Base-by-base conservation (phyloP, 1,140 invertebrate species). In the Delia radicum region DNA sequence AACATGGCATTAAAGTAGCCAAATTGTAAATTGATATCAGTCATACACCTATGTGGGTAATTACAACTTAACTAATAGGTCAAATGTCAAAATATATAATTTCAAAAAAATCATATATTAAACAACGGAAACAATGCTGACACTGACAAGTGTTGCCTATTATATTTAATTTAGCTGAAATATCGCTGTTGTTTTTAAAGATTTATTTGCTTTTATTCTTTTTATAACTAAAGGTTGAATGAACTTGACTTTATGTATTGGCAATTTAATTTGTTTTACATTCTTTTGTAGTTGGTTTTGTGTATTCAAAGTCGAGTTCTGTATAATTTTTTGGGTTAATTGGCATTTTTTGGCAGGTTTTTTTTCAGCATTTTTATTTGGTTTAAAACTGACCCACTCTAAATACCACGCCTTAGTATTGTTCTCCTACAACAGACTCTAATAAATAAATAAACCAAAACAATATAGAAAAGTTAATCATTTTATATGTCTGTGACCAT, bases 311-410 rank as follows among this genome's bases (percentile, higher is more conserved):
- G 42, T 28, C 1, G 29, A 61, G 28, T 73, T 73, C 55, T 55
- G 18, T 55, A 55, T 55, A 55, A 55, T 46, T 61, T 75, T 75
- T 69, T 75, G 33, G 67, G 74, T 75, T 75, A 75, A 75, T 75
- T 75, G 74, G 74, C 74, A 71, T 71, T 75, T 75, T 55, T 75
- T 75, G 74, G 67, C 74, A 75, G 74, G 46, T 75, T 75, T 74
- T 29, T 72, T 46, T 28, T 27, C 28, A 12, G 4, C 37, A 33
- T 33, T 69, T 37, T 48, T 48, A 18, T 48, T 13, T 48, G 18
- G 46, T n/a, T n/a, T n/a, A n/a, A n/a, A 48, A 48, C 18, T 55
- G 46, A 55, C n/a, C 46, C 46, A 55, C 46, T 55, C 3, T 18
- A 69, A 33, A 33, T 69, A 33, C 65, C 65, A 69, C 65, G 65